Evolutionary conservation across 2,113 vertebrate species (phyloP).

Genomic region (Catharus minimus): DNA sequence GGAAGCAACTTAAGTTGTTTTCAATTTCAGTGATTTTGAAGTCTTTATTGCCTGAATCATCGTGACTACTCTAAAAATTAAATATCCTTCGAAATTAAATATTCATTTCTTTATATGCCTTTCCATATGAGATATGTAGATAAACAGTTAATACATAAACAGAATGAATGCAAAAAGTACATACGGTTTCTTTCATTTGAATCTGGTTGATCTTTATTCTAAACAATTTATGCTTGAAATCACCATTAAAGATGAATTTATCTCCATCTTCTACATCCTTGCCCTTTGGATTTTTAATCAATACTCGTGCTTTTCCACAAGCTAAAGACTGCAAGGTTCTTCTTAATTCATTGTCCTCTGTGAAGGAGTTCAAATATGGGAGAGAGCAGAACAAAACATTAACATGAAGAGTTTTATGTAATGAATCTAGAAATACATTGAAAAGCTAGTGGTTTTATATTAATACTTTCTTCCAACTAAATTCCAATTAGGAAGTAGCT

Average conservation of each 20-base stretch:
- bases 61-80: neutral
- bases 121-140: neutral
- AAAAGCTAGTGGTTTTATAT: neutral
- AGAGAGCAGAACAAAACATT: constrained; percentile 9
- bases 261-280: constrained; percentile 83
- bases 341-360: constrained; percentile 81
- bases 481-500: neutral
- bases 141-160: neutral
- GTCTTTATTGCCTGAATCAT: neutral
- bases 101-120: neutral
- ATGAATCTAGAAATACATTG: neutral
- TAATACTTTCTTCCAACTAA: neutral
- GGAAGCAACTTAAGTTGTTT: neutral
- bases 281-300: constrained; percentile 80
- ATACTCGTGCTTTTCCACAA: constrained; percentile 81
- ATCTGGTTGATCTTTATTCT: constrained; percentile 87
- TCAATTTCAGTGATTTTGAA: neutral
- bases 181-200: constrained; percentile 85
- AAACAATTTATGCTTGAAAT: constrained; percentile 84
- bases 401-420: neutral
- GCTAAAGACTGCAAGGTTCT: constrained; percentile 82
- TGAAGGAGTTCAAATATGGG: neutral
- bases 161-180: constrained; percentile 36
- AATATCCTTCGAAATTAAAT: neutral
- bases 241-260: constrained; percentile 78